A percentile compares a stretch with the other conserved stretches of the same genome.
Evolutionary conservation across 1,140 invertebrate genomes (phyloP).

Genomic region (Zaprionus camerounensis): DNA sequence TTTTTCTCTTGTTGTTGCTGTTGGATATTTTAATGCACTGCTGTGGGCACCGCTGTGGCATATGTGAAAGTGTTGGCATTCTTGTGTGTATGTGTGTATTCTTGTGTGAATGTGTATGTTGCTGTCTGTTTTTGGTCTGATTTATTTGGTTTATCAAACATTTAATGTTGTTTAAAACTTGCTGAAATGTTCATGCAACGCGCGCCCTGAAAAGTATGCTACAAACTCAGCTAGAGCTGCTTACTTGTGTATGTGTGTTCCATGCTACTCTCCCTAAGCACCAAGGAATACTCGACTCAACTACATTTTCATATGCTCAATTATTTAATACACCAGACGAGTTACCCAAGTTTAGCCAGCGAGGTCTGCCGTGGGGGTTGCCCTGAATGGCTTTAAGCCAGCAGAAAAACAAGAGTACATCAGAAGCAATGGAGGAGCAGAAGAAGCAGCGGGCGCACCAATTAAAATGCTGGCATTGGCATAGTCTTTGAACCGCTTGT

Average conservation of each 20-base stretch:
- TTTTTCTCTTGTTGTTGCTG: constrained; percentile 25
- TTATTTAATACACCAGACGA: constrained; percentile 68
- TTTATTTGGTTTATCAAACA: constrained; percentile 77
- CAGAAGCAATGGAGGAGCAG: not conserved
- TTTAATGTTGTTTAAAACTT: constrained; percentile 74
- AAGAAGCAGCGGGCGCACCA: constrained; percentile 25
- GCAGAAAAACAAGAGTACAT: not conserved
- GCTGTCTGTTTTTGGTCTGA: constrained; percentile 48
- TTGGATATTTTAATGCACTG: constrained; percentile 60
- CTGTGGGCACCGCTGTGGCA: constrained; percentile 17
- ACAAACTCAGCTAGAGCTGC: constrained; percentile 33
- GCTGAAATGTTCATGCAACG: constrained; percentile 65
- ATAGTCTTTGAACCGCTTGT: constrained; percentile 69
- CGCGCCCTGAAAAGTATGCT: constrained; percentile 53
- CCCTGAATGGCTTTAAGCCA: constrained; percentile 62
- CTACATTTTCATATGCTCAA: constrained; percentile 75
- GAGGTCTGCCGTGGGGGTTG: constrained; percentile 23
- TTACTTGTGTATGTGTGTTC: not conserved
- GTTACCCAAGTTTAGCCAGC: constrained; percentile 40
- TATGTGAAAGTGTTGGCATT: constrained; percentile 16
- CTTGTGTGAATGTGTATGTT: constrained; percentile 14
- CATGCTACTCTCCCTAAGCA: constrained; percentile 43
- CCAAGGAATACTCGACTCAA: constrained; percentile 64
- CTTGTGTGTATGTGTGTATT: too few relatives aligned
- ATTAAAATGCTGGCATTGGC: constrained; percentile 67